phyloP scores from a whole-genome alignment of 2,797 vertebrate genomes.

The Cossypha dichroa region DNA sequence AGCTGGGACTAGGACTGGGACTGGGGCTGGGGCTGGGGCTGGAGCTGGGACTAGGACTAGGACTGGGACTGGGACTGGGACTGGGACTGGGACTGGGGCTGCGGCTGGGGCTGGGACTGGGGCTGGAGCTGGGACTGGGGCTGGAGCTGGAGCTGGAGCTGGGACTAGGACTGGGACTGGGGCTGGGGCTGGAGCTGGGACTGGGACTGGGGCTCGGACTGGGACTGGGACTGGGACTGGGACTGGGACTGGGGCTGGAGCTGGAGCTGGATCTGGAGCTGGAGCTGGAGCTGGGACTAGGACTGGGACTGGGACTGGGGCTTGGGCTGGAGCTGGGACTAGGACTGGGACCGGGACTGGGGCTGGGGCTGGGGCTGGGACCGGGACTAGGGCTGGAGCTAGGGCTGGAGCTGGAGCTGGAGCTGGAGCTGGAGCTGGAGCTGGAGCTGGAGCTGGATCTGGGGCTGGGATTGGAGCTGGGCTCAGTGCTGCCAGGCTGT shows the following conservation, averaged over 20 bases:
- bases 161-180: accelerated
- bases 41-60: accelerated
- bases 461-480: accelerated
- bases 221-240: accelerated
- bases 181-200: accelerated
- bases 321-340: accelerated
- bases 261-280: accelerated
- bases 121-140: accelerated
- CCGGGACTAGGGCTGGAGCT: accelerated
- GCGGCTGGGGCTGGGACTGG: accelerated
- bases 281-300: accelerated
- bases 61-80: accelerated
- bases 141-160: accelerated
- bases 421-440: accelerated
- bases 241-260: accelerated
- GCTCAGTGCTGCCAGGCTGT: background rate
- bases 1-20: accelerated
- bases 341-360: accelerated
- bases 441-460: accelerated
- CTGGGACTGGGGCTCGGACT: accelerated
- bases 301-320: accelerated
- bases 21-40: accelerated
- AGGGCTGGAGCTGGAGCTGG: accelerated
- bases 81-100: accelerated
- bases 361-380: accelerated